Evolutionary conservation across 2,888 invertebrate genomes (phyloP).

Genomic region (Drosophila anomalata): DNA sequence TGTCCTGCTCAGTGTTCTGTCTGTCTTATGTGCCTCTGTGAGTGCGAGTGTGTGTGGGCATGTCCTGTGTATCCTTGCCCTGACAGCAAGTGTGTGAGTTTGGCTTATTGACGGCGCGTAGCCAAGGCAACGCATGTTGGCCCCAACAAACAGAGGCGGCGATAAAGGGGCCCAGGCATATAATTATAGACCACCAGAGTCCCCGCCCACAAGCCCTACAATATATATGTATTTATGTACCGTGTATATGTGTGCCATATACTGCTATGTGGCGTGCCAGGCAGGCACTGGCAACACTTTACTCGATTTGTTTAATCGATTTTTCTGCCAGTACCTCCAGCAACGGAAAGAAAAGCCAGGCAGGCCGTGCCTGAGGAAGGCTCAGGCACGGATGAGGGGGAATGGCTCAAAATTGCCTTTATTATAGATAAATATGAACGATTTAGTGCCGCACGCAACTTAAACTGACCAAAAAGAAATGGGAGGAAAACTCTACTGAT

Average conservation of each 20-base stretch:
- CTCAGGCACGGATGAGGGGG: slow-evolving; percentile 2
- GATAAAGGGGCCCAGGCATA: slow-evolving; percentile 48
- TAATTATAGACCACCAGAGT: slow-evolving; percentile 61
- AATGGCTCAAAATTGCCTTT: slow-evolving; percentile 69
- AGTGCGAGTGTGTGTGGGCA: slow-evolving; percentile 5
- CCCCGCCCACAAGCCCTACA: slow-evolving; percentile 11
- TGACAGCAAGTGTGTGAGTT: slow-evolving; percentile 52
- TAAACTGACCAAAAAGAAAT: slow-evolving; percentile 26
- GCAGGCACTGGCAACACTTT: slow-evolving; percentile 65
- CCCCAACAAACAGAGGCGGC: slow-evolving; percentile 66
- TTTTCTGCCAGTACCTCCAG: slow-evolving; percentile 59
- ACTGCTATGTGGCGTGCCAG: slow-evolving; percentile 46
- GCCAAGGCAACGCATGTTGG: slow-evolving; percentile 66
- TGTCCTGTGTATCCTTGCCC: slow-evolving; percentile 17
- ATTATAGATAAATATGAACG: slow-evolving; percentile 75
- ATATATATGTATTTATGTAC: slow-evolving; percentile 13
- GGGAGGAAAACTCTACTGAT: slow-evolving; percentile 2
- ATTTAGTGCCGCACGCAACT: slow-evolving; percentile 72
- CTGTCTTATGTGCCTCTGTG: slow-evolving; percentile 23
- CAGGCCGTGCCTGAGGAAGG: background rate
- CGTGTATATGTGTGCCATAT: slow-evolving; percentile 31
- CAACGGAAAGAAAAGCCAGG: slow-evolving; percentile 2
- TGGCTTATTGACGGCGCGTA: slow-evolving; percentile 71
- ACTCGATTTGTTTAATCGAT: slow-evolving; percentile 80
- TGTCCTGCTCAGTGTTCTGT: slow-evolving; percentile 34